phyloP scores from a whole-genome alignment of 1,140 invertebrate genomes.

The Phocides pigmalion region DNA sequence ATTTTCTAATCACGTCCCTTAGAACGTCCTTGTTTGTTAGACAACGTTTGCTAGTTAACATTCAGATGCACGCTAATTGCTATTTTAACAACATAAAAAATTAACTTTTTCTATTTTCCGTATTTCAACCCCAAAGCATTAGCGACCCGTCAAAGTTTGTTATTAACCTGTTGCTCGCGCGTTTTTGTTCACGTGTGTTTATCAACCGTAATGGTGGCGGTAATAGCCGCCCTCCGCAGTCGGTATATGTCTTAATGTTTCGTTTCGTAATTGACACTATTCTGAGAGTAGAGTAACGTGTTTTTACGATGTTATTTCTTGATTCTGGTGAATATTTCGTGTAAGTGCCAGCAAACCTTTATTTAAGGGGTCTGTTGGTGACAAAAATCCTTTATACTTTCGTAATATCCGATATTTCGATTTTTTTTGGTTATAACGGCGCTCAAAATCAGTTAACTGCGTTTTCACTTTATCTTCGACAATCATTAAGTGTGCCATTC shows the following conservation, averaged over 20 bases:
- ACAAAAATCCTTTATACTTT: no score
- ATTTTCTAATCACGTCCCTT: no score
- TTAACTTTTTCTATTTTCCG: not conserved
- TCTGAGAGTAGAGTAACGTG: not conserved
- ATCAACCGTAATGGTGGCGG: conserved; percentile 17
- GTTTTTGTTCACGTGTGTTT: conserved; percentile 21
- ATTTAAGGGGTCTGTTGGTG: no score
- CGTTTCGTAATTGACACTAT: conserved; percentile 23
- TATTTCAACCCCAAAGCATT: conserved; percentile 7
- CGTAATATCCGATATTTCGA: no score
- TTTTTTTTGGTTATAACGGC: no score
- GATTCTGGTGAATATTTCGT: not conserved
- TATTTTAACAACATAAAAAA: not conserved
- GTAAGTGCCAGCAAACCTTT: no score
- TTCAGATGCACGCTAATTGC: no score
- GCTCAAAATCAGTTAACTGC: no score
- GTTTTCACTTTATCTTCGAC: no score
- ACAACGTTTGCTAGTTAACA: no score
- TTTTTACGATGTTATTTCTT: not conserved
- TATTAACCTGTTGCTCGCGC: conserved; percentile 18
- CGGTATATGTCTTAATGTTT: not conserved
- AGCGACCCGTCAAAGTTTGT: conserved; percentile 16
- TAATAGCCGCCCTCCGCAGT: conserved; percentile 22
- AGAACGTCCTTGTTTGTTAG: no score
- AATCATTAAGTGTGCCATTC: no score